phyloP scores from a whole-genome alignment of 2,888 invertebrate species.

The Pristionchus exspectatus region DNA sequence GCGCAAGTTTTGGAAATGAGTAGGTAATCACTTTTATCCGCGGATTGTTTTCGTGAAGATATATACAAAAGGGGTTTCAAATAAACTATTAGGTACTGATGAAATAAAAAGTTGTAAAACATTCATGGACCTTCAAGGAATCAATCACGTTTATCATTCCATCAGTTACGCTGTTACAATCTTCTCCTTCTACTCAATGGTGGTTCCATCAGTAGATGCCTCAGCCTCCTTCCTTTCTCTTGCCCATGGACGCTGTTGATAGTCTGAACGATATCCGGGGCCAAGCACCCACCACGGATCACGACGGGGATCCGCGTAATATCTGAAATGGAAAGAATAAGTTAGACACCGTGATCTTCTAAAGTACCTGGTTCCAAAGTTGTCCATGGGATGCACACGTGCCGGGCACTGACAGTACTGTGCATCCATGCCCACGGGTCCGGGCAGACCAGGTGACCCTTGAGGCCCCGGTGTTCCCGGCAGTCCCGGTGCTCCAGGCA shows the following conservation, averaged over 20 bases:
- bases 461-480: conserved; percentile 55
- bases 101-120: too few relatives aligned
- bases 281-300: conserved; percentile 52
- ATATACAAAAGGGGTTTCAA: too few relatives aligned
- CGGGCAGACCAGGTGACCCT: conserved; percentile 50
- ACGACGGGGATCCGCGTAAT: neutral
- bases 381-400: conserved; percentile 43
- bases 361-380: conserved; percentile 52
- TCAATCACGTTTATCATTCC: neutral
- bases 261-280: neutral
- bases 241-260: conserved; percentile 17
- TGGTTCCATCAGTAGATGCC: neutral
- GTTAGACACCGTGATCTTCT: too few relatives aligned
- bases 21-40: too few relatives aligned
- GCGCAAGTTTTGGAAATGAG: too few relatives aligned
- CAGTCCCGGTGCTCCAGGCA: conserved; percentile 50
- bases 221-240: conserved; percentile 9
- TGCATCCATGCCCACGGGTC: conserved; percentile 53
- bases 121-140: too few relatives aligned
- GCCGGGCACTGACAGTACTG: conserved; percentile 56
- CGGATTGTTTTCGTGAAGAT: too few relatives aligned
- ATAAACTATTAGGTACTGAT: too few relatives aligned
- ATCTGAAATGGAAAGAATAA: neutral
- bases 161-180: neutral
- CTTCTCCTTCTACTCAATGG: neutral